Evolutionary conservation across 2,888 invertebrate genomes (phyloP).

Genomic region (Phalangium opilio): DNA sequence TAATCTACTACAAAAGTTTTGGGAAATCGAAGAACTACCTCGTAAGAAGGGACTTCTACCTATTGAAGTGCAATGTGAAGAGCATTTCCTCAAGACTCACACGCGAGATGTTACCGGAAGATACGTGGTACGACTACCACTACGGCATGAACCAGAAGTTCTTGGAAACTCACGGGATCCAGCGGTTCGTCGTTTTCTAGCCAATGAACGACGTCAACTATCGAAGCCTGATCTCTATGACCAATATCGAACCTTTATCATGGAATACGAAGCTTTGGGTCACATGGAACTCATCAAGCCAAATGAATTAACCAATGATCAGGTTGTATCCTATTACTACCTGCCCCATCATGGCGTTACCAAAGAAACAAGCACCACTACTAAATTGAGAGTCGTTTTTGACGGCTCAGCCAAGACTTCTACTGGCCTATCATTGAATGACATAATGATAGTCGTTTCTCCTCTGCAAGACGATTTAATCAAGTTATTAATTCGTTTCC

Average conservation of each 20-base stretch:
- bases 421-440: constrained; percentile 25
- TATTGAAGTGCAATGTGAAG: neutral
- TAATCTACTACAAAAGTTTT: neutral
- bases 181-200: neutral
- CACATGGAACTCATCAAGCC: constrained; percentile 2
- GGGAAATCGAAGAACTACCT: neutral
- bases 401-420: constrained; percentile 3
- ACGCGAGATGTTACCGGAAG: neutral
- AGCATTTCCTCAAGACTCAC: neutral
- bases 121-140: constrained; percentile 1
- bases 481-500: constrained; percentile 23
- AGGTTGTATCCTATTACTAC: too few relatives aligned
- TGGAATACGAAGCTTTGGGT: neutral
- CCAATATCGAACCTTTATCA: constrained; percentile 1
- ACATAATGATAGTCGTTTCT: constrained; percentile 25
- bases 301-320: too few relatives aligned
- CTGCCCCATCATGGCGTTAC: constrained; percentile 1
- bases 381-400: constrained; percentile 1
- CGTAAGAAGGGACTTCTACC: neutral
- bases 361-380: constrained; percentile 1
- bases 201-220: neutral
- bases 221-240: neutral
- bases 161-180: neutral
- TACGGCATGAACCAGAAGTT: neutral
- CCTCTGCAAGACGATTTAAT: constrained; percentile 26